Evolutionary conservation across 2,113 vertebrate species (phyloP).

Genomic region (Panthera leo): DNA sequence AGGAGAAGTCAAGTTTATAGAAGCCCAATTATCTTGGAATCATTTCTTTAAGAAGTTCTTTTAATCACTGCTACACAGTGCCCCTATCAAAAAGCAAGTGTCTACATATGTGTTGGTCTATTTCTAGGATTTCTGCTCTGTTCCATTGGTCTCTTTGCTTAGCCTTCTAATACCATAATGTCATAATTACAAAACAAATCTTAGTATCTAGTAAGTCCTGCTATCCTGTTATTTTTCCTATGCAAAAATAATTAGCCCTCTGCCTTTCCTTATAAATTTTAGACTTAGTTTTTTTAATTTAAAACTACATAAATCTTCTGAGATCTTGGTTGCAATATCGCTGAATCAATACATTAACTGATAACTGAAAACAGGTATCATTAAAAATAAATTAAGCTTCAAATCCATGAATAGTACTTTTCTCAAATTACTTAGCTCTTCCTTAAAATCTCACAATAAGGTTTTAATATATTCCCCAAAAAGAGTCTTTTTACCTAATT

Average conservation of each 20-base stretch:
- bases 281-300: conserved; percentile 1
- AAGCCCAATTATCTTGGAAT: neutral
- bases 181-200: neutral
- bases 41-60: neutral
- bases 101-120: neutral
- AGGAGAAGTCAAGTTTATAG: neutral
- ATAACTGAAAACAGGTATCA: neutral
- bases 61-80: neutral
- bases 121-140: neutral
- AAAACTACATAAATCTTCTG: conserved; percentile 10
- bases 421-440: neutral
- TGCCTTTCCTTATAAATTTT: neutral
- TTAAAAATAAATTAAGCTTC: neutral
- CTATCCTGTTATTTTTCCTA: neutral
- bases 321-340: neutral
- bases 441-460: neutral
- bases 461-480: neutral
- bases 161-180: neutral
- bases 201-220: neutral
- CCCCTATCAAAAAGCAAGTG: neutral
- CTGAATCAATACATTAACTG: neutral
- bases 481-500: neutral
- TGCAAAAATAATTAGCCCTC: neutral
- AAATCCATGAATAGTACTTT: neutral
- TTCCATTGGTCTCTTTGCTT: neutral